phyloP scores from a whole-genome alignment of 2,888 invertebrate species.

The Lochmaea crataegi region DNA sequence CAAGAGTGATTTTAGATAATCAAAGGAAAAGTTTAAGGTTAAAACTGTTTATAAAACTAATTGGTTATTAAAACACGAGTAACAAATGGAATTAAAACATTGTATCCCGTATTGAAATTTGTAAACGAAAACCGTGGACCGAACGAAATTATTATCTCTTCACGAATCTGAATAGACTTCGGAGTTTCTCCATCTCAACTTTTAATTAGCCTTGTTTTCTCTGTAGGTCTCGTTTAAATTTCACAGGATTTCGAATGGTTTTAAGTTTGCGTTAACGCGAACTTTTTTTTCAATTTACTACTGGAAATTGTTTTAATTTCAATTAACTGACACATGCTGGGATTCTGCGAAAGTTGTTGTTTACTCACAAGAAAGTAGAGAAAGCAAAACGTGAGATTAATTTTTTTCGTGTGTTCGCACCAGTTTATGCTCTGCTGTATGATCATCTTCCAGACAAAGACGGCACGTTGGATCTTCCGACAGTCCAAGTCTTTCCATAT shows the following conservation, averaged over 20 bases:
- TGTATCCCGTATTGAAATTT: background rate
- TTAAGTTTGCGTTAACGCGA: background rate
- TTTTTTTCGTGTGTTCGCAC: no score
- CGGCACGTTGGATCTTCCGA: no score
- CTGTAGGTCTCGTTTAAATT: background rate
- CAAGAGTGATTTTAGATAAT: no score
- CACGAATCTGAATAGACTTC: background rate
- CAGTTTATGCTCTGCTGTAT: no score
- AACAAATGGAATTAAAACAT: background rate
- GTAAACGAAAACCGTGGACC: background rate
- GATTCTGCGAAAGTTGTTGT: no score
- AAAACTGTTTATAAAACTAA: background rate
- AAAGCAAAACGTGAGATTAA: no score
- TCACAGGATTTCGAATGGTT: background rate
- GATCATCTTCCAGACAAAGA: no score
- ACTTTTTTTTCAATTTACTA: no score
- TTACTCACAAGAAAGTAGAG: no score
- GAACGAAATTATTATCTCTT: conserved; percentile 14
- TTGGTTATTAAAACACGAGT: background rate
- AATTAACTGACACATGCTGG: no score
- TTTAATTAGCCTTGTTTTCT: conserved; percentile 20
- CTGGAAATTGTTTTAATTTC: no score
- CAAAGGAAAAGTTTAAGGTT: background rate
- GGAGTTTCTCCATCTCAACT: conserved; percentile 3
- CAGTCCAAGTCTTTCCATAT: no score